Evolutionary conservation across 2,888 invertebrate genomes (phyloP), one percentile per base, ranked within the genome.

Genomic region (Timema cristinae): DNA sequence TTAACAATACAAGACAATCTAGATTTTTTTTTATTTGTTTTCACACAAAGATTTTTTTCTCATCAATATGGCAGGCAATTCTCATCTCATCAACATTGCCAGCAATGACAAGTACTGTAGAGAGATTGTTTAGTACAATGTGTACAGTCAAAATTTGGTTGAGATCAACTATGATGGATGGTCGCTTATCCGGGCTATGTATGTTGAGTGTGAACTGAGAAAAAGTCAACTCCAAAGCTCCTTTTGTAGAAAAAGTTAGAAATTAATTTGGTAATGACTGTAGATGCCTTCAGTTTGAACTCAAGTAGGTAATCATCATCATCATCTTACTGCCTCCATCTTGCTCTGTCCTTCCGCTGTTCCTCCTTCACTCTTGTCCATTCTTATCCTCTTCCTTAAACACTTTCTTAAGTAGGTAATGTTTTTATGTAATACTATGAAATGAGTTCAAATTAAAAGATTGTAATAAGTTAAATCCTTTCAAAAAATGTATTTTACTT

Each of bases 91-190:
- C 66, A 13, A 68, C 72, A 15, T 63, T 74, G 11, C 76, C 73
- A 1, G 63, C 69, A n/a, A 75, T 72, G 50, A 75, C 74, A 49
- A 74, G 75, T 51, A 71, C 73, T 6, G 73, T 75, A 15, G 76
- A 76, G 68, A 67, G 75, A 63, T 72, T 71, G 47, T 75, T 77
- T 71, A 76, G 75, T 54, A 77, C 75, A 11, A 69, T 77, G 54
- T 69, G 73, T 13, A 72, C 74, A 67, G 72, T 78, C 32, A 78
- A 59, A 59, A 59, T 32, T 11, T 59, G 15, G 59, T 32, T 13
- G 15, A 15, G 59, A 9, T 8, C 59, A 75, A 76, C 74, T 67
- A 77, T 75, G 74, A 61, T 48, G 8, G 73, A 75, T 63, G 71
- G 74, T 52, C 59, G 75, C 32, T 71, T 77, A 15, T 66, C 63